Conservation (phyloP, 2,888 invertebrate genomes). For the Caenorhabditis panamensis region DNA sequence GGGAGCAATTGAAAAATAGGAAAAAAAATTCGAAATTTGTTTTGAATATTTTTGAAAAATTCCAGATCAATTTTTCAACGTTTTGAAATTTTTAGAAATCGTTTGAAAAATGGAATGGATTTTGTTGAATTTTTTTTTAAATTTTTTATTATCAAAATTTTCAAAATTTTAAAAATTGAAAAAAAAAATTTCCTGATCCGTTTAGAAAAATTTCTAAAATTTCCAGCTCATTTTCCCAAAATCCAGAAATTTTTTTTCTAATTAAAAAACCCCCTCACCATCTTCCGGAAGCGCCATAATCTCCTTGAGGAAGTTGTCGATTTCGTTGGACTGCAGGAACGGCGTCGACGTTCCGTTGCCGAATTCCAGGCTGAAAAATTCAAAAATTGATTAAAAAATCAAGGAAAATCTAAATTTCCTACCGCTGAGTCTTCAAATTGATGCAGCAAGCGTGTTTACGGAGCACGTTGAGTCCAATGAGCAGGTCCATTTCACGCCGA, state of each 20-base stretch:
- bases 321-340: constrained; percentile 57
- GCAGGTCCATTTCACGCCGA: constrained; percentile 98
- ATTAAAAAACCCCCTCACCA: no score
- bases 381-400: neutral
- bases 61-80: neutral
- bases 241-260: no score
- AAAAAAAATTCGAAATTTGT: neutral
- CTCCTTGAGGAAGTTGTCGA: constrained; percentile 52
- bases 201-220: neutral
- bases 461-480: constrained; percentile 96
- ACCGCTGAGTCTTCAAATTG: constrained; percentile 85
- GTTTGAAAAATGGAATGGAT: neutral
- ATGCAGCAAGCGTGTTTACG: constrained; percentile 87
- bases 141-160: no score
- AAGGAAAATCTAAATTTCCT: neutral
- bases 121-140: no score
- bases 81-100: no score
- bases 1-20: no score
- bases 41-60: neutral
- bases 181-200: neutral
- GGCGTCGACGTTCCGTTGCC: constrained; percentile 58
- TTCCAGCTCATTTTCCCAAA: neutral
- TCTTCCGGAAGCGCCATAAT: constrained; percentile 50
- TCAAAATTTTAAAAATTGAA: neutral
- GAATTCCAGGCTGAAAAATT: constrained; percentile 56